A percentile compares a stretch with the other conserved stretches of the same genome.
phyloP scores from a whole-genome alignment of 2,113 vertebrate species.

The Brachypodius melanocephalos region DNA sequence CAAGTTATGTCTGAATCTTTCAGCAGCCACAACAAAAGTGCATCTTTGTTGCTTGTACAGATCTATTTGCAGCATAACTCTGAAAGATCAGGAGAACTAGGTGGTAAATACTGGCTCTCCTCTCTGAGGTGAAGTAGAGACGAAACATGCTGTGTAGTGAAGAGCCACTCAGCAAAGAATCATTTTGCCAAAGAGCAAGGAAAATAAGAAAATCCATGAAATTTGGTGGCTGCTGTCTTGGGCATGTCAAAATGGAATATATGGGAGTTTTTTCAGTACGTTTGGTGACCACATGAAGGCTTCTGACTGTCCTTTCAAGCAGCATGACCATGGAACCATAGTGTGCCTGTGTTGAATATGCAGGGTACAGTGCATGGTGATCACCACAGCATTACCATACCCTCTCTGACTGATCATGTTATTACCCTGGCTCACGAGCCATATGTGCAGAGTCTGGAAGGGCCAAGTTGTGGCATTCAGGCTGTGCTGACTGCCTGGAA shows the following conservation, averaged over 20 bases:
- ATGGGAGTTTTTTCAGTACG: accelerated
- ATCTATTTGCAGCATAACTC: background rate
- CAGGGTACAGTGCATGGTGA: background rate
- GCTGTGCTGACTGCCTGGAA: background rate
- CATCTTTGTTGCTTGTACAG: background rate
- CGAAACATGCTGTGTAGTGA: background rate
- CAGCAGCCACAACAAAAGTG: background rate
- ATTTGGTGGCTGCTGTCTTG: background rate
- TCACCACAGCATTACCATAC: background rate
- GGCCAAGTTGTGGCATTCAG: background rate
- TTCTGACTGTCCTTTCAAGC: background rate
- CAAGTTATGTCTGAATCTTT: background rate
- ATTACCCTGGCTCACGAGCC: background rate
- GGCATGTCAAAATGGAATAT: background rate
- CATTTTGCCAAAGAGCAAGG: background rate
- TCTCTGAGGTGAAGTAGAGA: background rate
- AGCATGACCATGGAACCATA: background rate
- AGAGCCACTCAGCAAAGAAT: background rate
- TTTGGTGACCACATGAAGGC: background rate
- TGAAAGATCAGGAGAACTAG: background rate
- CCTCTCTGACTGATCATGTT: background rate
- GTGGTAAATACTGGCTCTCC: background rate
- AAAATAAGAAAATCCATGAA: background rate
- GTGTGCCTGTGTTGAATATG: background rate
- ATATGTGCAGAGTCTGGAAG: background rate